phyloP scores from a whole-genome alignment of 1,140 invertebrate genomes.

The Diuraphis noxia region DNA sequence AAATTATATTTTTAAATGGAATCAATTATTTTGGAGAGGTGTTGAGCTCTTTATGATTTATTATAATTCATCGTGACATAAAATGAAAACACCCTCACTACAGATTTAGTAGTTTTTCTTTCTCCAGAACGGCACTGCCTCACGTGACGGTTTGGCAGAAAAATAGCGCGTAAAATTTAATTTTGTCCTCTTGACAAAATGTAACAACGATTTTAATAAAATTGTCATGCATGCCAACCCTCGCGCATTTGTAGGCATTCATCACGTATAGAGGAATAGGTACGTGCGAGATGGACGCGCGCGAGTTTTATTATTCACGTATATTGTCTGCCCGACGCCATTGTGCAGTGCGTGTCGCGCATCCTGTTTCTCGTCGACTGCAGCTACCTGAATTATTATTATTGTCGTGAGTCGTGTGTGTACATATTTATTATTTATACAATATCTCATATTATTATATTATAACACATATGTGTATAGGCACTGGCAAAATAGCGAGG shows the following conservation, averaged over 20 bases:
- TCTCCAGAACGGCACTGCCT: not conserved
- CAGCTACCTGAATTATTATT: conserved; percentile 17
- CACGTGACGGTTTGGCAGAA: not conserved
- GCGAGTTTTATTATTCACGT: conserved; percentile 6
- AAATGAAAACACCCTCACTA: no score
- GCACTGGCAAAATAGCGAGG: not conserved
- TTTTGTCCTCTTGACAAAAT: not conserved
- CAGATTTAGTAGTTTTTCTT: not conserved
- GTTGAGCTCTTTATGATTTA: no score
- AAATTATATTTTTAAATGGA: no score
- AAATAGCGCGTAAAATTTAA: not conserved
- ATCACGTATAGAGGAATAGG: not conserved
- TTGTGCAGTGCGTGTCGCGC: not conserved
- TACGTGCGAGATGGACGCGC: not conserved
- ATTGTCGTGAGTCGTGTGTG: not conserved
- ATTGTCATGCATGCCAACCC: not conserved
- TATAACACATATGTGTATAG: not conserved
- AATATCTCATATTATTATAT: not conserved
- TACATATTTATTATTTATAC: conserved; percentile 17
- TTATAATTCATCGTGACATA: no score
- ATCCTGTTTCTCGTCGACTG: not conserved
- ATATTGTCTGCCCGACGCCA: not conserved
- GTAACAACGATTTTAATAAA: not conserved
- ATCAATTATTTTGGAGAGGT: no score
- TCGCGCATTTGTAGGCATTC: not conserved